Evolutionary conservation across 30 jellyfish, hydroid and myxozoan species (phyloP), one percentile per base, ranked within the genome.

Genomic region (Pelagia noctiluca): DNA sequence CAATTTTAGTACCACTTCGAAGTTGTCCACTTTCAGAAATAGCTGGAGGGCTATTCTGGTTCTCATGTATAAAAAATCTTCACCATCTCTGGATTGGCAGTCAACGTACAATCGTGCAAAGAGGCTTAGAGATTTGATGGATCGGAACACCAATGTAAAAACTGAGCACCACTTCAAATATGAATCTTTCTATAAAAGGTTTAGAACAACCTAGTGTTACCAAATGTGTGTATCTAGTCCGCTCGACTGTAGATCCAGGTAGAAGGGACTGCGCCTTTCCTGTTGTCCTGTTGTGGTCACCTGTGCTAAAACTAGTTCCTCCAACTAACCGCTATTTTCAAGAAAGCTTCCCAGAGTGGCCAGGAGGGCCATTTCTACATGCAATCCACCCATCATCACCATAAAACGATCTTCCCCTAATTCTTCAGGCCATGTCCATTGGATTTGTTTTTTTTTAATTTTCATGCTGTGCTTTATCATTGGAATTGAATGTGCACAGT

Each of bases 251-350:
- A 34, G 76, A 22, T 21, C 37, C 88, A 35, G 32, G 12, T 18
- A 79, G n/a, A 46, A 79, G 57, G 12, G 90, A 79, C 50, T 79
- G 68, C 11, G 90, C 90, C 61, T n/a, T 65, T 61, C 90, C 90
- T 31, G 88, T 11, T 61, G n/a, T n/a, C n/a, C n/a, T n/a, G n/a
- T n/a, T n/a, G 90, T 31, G 90, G 82, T 30, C 66, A 32, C 68
- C 68, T 30, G 37, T 29, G 82, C 82, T 13, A 79, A 19, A 29
- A 36, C 24, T 2, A 23, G 28, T 30, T n/a, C 68, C 5, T 68
- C 65, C 18, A 70, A 13, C 82, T 70, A 68, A 70, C 82, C 82
- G 35, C 66, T 28, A 19, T 30, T 30, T 25, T 68, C 82, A 22
- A 68, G 82, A 29, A 32, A 4, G 31, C 34, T 35, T 28, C 82